Evolutionary conservation across 2,797 vertebrate genomes (phyloP), one percentile per base, ranked within the genome.

Genomic region (Hoplostethus atlanticus): DNA sequence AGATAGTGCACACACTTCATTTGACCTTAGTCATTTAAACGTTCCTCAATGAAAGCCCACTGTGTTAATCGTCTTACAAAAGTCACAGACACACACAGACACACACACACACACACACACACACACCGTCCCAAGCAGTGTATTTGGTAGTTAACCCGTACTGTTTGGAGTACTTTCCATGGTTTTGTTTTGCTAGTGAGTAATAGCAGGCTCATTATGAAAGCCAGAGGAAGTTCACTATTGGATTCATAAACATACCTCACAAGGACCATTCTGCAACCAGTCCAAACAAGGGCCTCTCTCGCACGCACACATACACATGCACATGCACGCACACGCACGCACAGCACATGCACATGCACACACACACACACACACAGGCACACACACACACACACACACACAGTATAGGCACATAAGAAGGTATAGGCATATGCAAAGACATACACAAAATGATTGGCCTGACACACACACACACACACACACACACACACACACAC

Each of bases 171-270:
- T 72, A 86, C 87, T 94, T 93, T 94, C 91, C 92, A 90, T 89
- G 84, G 88, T 85, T 91, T 88, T 94, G 86, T 93, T 93, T 92
- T 88, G 77, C 70, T 90, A 77, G 91, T 91, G 93, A 94, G 90
- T 94, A 93, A 94, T 87, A 82, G 83, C 68, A 55, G 79, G 54
- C 84, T 91, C 87, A 91, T 93, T 93, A 91, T 77, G 85, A 81
- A 85, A 90, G 86, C 77, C 86, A 88, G 71, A 90, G 90, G 91
- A 94, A 93, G 91, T 92, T 93, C 88, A 89, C 89, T 84, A 79
- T 80, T 87, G 77, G 65, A 92, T 90, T 91, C 77, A 92, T 89
- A 89, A 92, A 92, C 88, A 85, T 77, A 82, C 84, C 82, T 84
- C 52, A 75, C 56, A 58, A 64, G 77, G 56, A 12, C 76, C 73